Evolutionary conservation across 2,888 invertebrate genomes (phyloP), one percentile per base, ranked within the genome.

Genomic region (Drosophila subsilvestris): DNA sequence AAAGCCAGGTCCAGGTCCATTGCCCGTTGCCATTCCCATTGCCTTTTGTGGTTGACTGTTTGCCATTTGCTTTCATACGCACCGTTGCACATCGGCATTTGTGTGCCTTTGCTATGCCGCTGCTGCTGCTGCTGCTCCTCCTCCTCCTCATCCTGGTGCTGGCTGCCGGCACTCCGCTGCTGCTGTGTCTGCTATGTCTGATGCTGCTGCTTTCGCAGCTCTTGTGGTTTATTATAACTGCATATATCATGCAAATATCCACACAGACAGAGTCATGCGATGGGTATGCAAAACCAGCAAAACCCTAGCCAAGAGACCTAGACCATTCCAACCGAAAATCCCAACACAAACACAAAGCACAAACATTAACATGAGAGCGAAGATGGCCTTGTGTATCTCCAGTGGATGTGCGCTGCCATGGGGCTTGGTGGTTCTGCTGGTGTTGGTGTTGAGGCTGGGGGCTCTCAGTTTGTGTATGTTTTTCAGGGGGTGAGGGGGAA

Each of bases 181-280:
- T 25, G n/a, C 12, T 43, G 27, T 12, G 53, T 50, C 50, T 62
- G 63, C 60, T 74, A 20, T 20, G 20, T 20, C 20, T 20, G 20
- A 20, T 65, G 29, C 57, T 78, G 73, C 61, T 76, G 74, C 86
- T 61, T 70, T 75, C 74, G 74, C 75, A 76, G 80, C 80, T 88
- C 80, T 80, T 85, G 86, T 70, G 84, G 84, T 88, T 84, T 86
- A 83, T 86, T 88, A 84, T 86, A 86, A 80, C 81, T 88, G 75
- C 76, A 85, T 88, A 83, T 80, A 86, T 88, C 88, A 88, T 79
- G 74, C 80, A 86, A 80, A 86, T 75, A 75, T 58, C 54, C 54
- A 60, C 44, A 63, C 48, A 61, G 57, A n/a, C n/a, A 14, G 14
- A 37, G 2, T 6, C 8, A 48, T 5, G 18, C 27, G 27, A 25